Evolutionary conservation across 53 echinoderm and acorn worm species (phyloP), one percentile per base, ranked within the genome.

Genomic region (Echinarachnius parma): DNA sequence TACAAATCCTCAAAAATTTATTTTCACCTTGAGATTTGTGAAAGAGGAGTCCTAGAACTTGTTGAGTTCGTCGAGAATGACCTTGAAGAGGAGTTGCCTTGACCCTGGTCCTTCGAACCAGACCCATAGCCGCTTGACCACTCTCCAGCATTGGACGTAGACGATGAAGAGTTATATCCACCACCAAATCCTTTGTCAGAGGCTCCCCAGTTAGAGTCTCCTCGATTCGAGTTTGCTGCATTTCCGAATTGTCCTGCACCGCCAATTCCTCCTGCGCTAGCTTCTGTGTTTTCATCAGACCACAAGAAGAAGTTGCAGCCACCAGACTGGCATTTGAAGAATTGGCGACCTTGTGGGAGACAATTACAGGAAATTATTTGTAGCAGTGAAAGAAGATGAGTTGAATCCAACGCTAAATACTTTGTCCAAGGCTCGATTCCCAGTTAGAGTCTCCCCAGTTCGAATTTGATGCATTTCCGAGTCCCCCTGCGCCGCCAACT

Each of bases 261-360:
- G 22, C 65, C 66, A 29, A 9, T 26, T 21, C 22, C 49, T 13
- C 52, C 34, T 32, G 50, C 68, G 9, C 34, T 4, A 3, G 31
- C 42, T 9, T 36, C 61, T 34, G 29, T 63, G 13, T 59, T 24
- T n/a, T 25, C 62, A 30, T 98, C 98, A 7, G 91, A 83, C 98
- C 98, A 98, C 35, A 98, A 78, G 78, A 98, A 98, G 70, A 98
- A 98, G 52, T 98, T 77, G 61, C 98, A 98, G 72, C 77, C 66
- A 8, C 98, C 81, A 3, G 65, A 53, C 21, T 84, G 78, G 52
- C 98, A 98, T 45, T 98, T 98, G 68, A 84, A 83, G 59, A 98
- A 98, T 49, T 92, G 85, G 3, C 92, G 82, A 48, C 98, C 98
- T 98, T 48, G 9, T 16, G 20, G 20, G 20, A n/a, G n/a, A n/a